Conservation (phyloP, 2,113 vertebrate species). For the Prunella himalayana region DNA sequence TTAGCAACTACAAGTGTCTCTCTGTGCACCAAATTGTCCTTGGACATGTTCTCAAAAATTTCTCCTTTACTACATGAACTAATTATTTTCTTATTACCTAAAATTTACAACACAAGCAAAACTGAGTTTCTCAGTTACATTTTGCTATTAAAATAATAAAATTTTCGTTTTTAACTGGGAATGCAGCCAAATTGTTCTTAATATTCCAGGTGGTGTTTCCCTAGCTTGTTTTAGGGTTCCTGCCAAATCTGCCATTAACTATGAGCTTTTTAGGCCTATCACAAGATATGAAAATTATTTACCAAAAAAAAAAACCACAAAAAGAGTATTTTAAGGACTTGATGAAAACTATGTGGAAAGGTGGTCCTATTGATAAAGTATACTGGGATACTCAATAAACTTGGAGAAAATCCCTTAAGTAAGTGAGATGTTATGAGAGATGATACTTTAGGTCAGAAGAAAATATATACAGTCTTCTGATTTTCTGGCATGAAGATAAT, state of each 20-base stretch:
- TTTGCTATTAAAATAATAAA: background rate
- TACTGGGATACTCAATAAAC: background rate
- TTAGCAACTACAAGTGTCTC: background rate
- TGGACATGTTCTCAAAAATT: background rate
- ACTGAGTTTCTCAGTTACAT: background rate
- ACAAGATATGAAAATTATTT: background rate
- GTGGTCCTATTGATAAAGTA: background rate
- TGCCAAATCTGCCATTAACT: background rate
- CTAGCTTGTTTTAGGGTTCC: background rate
- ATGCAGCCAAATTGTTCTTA: background rate
- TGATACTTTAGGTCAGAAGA: background rate
- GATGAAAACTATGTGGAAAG: background rate
- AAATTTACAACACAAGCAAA: background rate
- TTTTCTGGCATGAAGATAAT: background rate
- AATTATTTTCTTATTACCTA: background rate
- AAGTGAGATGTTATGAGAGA: background rate
- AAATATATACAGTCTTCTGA: background rate
- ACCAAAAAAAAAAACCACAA: background rate
- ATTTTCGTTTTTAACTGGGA: background rate
- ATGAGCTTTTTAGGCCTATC: background rate
- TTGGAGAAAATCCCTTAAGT: background rate
- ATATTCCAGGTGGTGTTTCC: background rate
- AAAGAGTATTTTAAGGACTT: background rate
- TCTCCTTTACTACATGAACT: background rate
- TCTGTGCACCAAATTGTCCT: background rate